Conservation (phyloP, 2,888 invertebrate species). For the Drosophila buzzatii region DNA sequence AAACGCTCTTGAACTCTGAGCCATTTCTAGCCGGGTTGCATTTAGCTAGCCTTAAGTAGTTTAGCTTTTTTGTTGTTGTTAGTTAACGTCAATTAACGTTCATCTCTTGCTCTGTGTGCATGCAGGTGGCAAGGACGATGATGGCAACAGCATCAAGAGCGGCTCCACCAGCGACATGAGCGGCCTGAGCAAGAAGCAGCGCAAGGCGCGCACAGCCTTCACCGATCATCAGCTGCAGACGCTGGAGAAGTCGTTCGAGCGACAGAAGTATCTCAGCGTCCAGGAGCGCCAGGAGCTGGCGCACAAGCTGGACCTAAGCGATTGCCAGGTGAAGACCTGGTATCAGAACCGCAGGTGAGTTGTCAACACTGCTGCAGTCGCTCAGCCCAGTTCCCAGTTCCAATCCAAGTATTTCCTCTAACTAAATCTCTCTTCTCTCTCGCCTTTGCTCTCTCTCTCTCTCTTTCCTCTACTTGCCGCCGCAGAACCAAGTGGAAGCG, state of each 20-base stretch:
- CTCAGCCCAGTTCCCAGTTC: not conserved
- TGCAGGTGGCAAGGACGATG: constrained; percentile 93
- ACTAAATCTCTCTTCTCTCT: not conserved
- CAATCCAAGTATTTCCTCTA: not conserved
- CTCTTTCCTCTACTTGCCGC: not conserved
- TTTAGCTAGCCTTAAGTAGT: constrained; percentile 18
- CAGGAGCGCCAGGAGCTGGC: constrained; percentile 99
- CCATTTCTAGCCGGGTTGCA: not conserved
- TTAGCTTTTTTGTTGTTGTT: too few species aligned
- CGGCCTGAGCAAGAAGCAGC: constrained; percentile 94
- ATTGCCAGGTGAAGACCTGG: constrained; percentile 99
- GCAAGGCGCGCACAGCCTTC: constrained; percentile 99
- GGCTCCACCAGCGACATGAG: constrained; percentile 85
- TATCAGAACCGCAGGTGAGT: constrained; percentile 98
- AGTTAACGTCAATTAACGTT: not conserved
- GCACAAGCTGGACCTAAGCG: constrained; percentile 96
- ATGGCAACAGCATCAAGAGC: constrained; percentile 86
- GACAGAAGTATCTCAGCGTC: constrained; percentile 98
- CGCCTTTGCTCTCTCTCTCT: not conserved
- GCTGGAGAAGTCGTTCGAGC: constrained; percentile 97
- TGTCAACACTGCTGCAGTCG: not conserved
- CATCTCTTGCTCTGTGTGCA: not conserved
- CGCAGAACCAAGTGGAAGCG: constrained; percentile 98
- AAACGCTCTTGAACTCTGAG: constrained; percentile 39
- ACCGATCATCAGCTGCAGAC: constrained; percentile 99